Conservation (phyloP, 2,888 invertebrate genomes). For the Furcula furcula region DNA sequence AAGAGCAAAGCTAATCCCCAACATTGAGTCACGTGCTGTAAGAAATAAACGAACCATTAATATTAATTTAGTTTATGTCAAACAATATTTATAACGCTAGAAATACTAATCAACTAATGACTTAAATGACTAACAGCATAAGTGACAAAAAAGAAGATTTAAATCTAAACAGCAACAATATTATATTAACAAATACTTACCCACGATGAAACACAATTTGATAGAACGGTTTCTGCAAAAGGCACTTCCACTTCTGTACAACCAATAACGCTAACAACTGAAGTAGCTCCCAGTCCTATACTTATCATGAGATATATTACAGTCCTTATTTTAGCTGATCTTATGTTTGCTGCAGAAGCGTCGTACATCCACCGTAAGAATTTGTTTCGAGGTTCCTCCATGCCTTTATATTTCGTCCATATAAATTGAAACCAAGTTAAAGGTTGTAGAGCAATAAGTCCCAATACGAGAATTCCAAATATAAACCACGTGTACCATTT, state of each 20-base stretch:
- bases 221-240: conserved; percentile 44
- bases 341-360: conserved; percentile 83
- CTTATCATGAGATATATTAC: conserved; percentile 86
- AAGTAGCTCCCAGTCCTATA: conserved; percentile 82
- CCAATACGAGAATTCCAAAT: conserved; percentile 40
- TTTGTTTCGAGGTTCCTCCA: conserved; percentile 79
- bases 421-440: conserved; percentile 89
- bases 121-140: too few species aligned
- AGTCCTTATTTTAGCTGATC: conserved; percentile 83
- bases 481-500: conserved; percentile 56
- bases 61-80: too few species aligned
- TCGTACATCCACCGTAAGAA: conserved; percentile 82
- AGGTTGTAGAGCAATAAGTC: conserved; percentile 81
- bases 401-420: conserved; percentile 79
- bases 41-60: too few species aligned
- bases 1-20: conserved; percentile 84
- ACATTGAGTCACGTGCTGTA: conserved; percentile 89
- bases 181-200: too few species aligned
- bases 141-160: too few species aligned
- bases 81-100: too few species aligned
- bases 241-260: conserved; percentile 52
- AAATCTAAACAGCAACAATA: too few species aligned
- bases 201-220: conserved; percentile 77
- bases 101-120: too few species aligned
- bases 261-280: conserved; percentile 84